Conservation (phyloP, 2,797 vertebrate species). For the Sebastes glaucus region DNA sequence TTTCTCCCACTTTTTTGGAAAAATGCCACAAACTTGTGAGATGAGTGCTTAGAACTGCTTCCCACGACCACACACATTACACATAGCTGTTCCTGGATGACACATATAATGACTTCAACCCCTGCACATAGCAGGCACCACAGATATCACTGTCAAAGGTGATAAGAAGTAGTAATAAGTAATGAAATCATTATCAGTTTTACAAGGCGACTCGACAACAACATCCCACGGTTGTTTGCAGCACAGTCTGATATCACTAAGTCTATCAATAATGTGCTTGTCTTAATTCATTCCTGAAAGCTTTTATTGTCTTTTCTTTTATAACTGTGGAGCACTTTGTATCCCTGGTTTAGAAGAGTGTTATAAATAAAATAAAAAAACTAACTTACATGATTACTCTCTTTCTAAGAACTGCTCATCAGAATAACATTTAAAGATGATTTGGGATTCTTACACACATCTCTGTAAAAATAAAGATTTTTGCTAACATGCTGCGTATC, state of each 20-base stretch:
- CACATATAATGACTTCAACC: background rate
- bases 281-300: background rate
- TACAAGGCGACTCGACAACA: background rate
- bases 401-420: background rate
- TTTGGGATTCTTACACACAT: background rate
- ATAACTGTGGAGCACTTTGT: background rate
- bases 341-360: background rate
- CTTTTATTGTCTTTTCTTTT: background rate
- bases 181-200: background rate
- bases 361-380: background rate
- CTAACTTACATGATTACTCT: background rate
- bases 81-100: background rate
- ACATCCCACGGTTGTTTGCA: background rate
- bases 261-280: too few relatives aligned
- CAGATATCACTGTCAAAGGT: background rate
- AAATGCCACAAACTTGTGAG: background rate
- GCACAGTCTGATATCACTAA: background rate
- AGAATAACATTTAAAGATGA: background rate
- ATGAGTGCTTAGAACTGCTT: background rate
- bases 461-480: background rate
- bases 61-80: background rate
- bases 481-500: background rate
- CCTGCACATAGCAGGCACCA: background rate
- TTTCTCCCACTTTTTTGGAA: background rate
- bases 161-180: background rate